Base-by-base conservation (phyloP, 2,888 invertebrate genomes). In the Erebia palarica region DNA sequence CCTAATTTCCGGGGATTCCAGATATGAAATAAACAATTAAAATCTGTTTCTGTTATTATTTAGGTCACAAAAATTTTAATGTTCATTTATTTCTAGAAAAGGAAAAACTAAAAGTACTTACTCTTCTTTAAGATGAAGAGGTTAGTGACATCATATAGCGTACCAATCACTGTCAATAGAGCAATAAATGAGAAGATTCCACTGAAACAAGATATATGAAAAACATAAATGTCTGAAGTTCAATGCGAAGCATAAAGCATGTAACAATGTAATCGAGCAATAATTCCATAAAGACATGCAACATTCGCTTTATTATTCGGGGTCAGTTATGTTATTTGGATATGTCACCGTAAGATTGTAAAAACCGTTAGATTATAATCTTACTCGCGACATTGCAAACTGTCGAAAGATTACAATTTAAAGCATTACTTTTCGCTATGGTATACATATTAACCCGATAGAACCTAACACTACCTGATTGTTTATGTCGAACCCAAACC, bases 81-180 rank as follows among this genome's bases (percentile, higher is more conserved):
- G 27, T 14, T 21, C 4, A 59, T 14, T 44, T 16, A 42, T 8
- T 8, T 10, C 14, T 14, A n/a, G 16, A 42, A 36, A 44, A 3
- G n/a, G 21, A 5, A 8, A n/a, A 3, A 5, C 1, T 18, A 8
- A n/a, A 3, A 5, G 3, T 18, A 47, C 76, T 77, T 78, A 86
- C 86, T 84, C 76, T 75, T 81, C 66, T 84, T 84, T 9, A 75
- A 72, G 21, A 82, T 27, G n/a, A 82, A 71, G 11, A 78, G 79
- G 53, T 82, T 78, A 51, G 74, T 75, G 18, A 87, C 63, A 73
- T 87, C 88, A 63, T 87, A 87, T 14, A 75, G 69, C 0, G 91
- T 89, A 66, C 89, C 86, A 1, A 87, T 16, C 7, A 83, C 51
- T 11, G 84, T 82, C 0, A 90, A 73, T 0, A 86, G 5, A 2